Conservation (phyloP, 2,797 vertebrate species). For the Mallotus villosus region DNA sequence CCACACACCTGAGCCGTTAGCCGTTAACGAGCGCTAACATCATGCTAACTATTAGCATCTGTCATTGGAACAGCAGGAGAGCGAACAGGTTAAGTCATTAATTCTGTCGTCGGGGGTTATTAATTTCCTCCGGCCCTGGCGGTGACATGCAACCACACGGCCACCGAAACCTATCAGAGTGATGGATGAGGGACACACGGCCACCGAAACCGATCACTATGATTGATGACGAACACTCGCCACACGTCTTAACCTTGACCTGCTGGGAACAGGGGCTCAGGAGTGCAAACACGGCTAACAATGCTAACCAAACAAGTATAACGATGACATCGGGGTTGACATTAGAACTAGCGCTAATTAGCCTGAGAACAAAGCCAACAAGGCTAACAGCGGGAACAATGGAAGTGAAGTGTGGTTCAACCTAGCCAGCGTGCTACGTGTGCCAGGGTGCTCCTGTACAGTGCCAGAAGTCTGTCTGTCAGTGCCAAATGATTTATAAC, state of each 20-base stretch:
- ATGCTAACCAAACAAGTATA: conserved; percentile 40
- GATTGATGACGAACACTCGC: conserved; percentile 73
- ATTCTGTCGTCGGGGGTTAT: conserved; percentile 62
- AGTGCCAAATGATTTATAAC: conserved; percentile 64
- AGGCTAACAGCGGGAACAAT: conserved; percentile 46
- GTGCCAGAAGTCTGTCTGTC: conserved; percentile 49
- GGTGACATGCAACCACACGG: conserved; percentile 59
- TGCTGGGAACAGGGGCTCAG: neutral
- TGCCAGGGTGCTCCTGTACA: conserved; percentile 29
- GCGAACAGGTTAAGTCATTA: conserved; percentile 72
- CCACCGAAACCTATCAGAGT: conserved; percentile 64
- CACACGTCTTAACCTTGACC: conserved; percentile 73
- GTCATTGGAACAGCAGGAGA: conserved; percentile 67
- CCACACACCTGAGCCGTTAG: conserved; percentile 52
- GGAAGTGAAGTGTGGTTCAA: conserved; percentile 46
- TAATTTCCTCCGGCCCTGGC: conserved; percentile 67
- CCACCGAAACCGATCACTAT: conserved; percentile 65
- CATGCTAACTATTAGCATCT: conserved; percentile 65
- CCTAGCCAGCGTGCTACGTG: conserved; percentile 13
- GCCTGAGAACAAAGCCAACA: conserved; percentile 55
- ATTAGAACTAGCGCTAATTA: conserved; percentile 52
- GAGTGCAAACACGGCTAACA: conserved; percentile 34
- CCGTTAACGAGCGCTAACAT: conserved; percentile 55
- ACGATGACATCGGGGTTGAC: conserved; percentile 51
- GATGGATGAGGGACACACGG: conserved; percentile 79